Conservation (phyloP, 2,888 invertebrate genomes). For the Julus scanicus region DNA sequence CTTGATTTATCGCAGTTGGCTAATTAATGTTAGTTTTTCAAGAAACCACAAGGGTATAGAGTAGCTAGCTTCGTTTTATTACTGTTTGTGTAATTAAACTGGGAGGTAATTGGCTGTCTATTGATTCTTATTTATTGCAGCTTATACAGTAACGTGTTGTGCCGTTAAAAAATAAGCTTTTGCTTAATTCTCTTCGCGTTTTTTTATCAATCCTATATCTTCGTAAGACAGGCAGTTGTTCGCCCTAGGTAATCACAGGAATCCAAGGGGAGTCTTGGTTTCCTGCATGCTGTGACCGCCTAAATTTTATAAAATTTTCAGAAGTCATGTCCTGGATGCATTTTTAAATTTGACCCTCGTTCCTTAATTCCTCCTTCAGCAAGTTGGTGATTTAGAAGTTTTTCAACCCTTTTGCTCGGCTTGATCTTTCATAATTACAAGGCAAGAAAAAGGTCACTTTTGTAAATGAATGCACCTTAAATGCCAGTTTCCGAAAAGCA, state of each 20-base stretch:
- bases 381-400: neutral
- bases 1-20: constrained; percentile 4
- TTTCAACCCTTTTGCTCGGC: neutral
- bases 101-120: constrained; percentile 36
- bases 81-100: constrained; percentile 42
- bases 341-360: neutral
- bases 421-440: neutral
- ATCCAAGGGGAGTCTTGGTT: neutral
- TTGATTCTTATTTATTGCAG: constrained; percentile 21
- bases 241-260: neutral
- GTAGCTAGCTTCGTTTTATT: constrained; percentile 32
- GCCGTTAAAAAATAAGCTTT: neutral
- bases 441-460: neutral
- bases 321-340: neutral
- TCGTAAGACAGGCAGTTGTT: neutral
- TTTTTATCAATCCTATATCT: constrained; percentile 1
- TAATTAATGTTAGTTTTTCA: constrained; percentile 27
- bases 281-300: neutral
- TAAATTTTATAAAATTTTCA: neutral
- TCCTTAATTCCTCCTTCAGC: neutral
- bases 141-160: neutral
- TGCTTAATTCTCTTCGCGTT: neutral
- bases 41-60: constrained; percentile 30
- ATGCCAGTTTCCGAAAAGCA: neutral
- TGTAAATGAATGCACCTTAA: neutral